Percentiles rank a stretch among this genome's conserved stretches.
Evolutionary conservation across 2,113 vertebrate genomes (phyloP).

Genomic region (Macquaria ambigua): DNA sequence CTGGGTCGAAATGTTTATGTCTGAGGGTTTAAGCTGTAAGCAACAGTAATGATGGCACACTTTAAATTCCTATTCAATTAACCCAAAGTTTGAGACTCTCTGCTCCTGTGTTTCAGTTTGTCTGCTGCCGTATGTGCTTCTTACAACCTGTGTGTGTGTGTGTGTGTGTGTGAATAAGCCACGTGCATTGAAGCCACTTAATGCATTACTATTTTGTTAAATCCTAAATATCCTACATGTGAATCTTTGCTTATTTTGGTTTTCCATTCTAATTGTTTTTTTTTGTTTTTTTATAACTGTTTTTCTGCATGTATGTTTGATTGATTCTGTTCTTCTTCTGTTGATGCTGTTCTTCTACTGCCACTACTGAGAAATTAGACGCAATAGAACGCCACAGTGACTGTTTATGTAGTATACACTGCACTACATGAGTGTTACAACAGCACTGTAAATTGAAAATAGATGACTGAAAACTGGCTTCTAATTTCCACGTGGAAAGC

Average conservation of each 20-base stretch:
- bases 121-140: conserved; percentile 32
- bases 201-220: conserved; percentile 5
- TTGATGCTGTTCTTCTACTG: conserved; percentile 20
- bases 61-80: conserved; percentile 14
- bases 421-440: conserved; percentile 11
- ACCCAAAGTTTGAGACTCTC: conserved; percentile 1
- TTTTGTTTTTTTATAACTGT: not conserved
- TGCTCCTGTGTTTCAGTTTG: conserved; percentile 2
- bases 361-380: conserved; percentile 44
- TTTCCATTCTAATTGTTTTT: not conserved
- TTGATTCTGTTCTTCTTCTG: too few relatives aligned
- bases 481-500: not conserved
- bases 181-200: conserved; percentile 15
- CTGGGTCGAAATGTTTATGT: not conserved
- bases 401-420: conserved; percentile 25
- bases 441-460: conserved; percentile 17
- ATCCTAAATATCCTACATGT: conserved; percentile 30
- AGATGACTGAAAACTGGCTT: not conserved
- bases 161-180: conserved; percentile 2
- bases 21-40: not conserved
- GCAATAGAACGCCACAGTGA: conserved; percentile 41
- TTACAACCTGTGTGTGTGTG: conserved; percentile 5
- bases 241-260: not conserved
- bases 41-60: not conserved
- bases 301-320: conserved; percentile 1